Evolutionary conservation across 2,888 invertebrate species (phyloP), one percentile per base, ranked within the genome.

Genomic region (Cephonodes hylas): DNA sequence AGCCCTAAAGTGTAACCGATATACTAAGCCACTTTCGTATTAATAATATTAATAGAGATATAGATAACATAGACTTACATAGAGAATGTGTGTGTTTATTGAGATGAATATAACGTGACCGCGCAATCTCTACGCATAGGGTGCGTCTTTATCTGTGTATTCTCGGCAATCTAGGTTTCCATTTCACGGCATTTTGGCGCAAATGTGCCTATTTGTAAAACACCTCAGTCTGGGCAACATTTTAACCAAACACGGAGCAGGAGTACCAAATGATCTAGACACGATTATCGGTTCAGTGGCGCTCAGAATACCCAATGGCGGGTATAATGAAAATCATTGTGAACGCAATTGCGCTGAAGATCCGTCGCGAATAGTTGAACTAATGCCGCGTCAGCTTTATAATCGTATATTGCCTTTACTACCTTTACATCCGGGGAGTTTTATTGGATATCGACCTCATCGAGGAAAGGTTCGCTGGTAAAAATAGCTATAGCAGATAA

Each of bases 261-360:
- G 10, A 31, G 31, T 31, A 53, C 18, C 18, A 31, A 53, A 53
- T 53, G 27, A 31, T 53, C 53, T 53, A 31, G 27, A 53, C 27
- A 15, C 53, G 53, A 53, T 53, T 31, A 53, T 53, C 53, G 53
- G 53, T 53, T 53, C 31, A 53, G 53, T 31, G 53, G 31, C 31
- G 53, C 18, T 53, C 31, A 53, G 53, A 53, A 53, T 31, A 53
- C 53, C 18, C 53, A 53, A 53, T 31, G 53, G 53, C 27, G 53
- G 53, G 53, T 53, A 53, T 53, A 53, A 53, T 53, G 53, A 53
- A 31, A 53, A 53, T 53, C 53, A 53, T 53, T 53, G 53, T 20
- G 53, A 53, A 18, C 53, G 53, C 27, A 53, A 53, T 53, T 53
- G 53, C 53, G 53, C 27, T 27, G 53, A 53, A 53, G 53, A 53